Percentiles rank a stretch among this genome's conserved stretches.
These are phyloP conservation scores for Torymus tubicola DNA, from an alignment of 2,888 invertebrate genomes.

Conservation along the genomic window DNA sequence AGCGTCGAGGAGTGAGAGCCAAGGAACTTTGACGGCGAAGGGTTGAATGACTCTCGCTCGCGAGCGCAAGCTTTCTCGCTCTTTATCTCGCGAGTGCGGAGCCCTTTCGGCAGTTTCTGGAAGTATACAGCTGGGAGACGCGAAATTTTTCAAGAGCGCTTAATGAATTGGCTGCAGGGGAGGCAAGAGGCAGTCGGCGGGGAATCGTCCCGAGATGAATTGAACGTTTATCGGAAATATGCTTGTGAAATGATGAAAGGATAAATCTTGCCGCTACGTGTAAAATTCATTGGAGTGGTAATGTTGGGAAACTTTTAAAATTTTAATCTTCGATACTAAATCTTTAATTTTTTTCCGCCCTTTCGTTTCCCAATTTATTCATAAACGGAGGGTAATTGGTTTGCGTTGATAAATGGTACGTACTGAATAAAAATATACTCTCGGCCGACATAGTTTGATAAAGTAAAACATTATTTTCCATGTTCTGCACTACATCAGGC, in stretches of 20 bases:
- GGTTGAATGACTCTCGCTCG: constrained; percentile 36
- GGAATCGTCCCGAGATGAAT: constrained; percentile 22
- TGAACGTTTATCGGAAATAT: constrained; percentile 1
- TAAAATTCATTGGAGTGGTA: too few species aligned
- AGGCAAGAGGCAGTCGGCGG: neutral
- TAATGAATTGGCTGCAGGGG: constrained; percentile 34
- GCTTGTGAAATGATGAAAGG: neutral
- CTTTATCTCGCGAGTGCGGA: neutral
- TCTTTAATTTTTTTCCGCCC: too few species aligned
- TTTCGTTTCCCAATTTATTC: too few species aligned
- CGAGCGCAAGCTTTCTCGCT: neutral
- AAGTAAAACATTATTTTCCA: too few species aligned
- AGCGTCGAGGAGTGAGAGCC: constrained; percentile 51
- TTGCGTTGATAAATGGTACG: too few species aligned
- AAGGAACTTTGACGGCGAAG: constrained; percentile 52
- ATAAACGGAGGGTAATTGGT: too few species aligned
- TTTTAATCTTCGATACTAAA: too few species aligned
- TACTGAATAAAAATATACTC: too few species aligned
- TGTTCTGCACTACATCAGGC: too few species aligned
- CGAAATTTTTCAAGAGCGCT: constrained; percentile 47
- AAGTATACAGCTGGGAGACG: constrained; percentile 10
- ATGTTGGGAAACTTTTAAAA: too few species aligned
- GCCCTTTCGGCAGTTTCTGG: constrained; percentile 13
- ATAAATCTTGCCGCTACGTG: too few species aligned
- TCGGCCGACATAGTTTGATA: too few species aligned